Conservation (phyloP, 1,140 invertebrate species). For the Drosophila busckii region DNA sequence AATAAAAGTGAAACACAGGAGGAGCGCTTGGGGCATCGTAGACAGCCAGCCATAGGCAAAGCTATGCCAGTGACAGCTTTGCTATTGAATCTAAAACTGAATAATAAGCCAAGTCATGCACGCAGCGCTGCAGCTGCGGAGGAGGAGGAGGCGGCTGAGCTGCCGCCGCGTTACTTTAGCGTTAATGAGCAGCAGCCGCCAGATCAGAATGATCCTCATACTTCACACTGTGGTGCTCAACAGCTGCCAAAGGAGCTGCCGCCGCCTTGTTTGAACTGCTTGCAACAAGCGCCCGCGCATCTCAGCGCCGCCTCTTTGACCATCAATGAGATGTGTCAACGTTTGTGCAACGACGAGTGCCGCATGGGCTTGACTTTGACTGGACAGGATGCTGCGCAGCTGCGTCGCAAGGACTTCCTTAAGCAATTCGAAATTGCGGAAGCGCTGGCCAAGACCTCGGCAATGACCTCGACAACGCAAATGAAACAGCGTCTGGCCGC, state of each 20-base stretch:
- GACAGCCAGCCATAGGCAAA: slow-evolving; percentile 69
- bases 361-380: slow-evolving; percentile 50
- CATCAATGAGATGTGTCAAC: slow-evolving; percentile 69
- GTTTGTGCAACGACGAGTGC: slow-evolving; percentile 59
- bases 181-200: slow-evolving; percentile 41
- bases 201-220: slow-evolving; percentile 24
- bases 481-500: slow-evolving; percentile 80
- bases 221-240: slow-evolving; percentile 11
- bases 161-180: slow-evolving; percentile 53
- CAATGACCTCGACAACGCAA: slow-evolving; percentile 81
- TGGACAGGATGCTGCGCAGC: slow-evolving; percentile 26
- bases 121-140: slow-evolving; percentile 7
- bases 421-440: slow-evolving; percentile 81
- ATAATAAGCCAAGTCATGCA: slow-evolving; percentile 11
- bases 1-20: slow-evolving; percentile 25
- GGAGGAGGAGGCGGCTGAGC: slow-evolving; percentile 39
- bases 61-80: slow-evolving; percentile 73
- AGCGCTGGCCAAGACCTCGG: slow-evolving; percentile 81
- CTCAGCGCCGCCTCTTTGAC: slow-evolving; percentile 18
- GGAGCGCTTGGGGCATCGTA: slow-evolving; percentile 59
- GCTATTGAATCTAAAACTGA: slow-evolving; percentile 48
- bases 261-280: slow-evolving; percentile 59
- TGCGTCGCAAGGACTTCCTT: slow-evolving; percentile 78
- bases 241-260: slow-evolving; percentile 12
- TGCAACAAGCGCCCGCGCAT: slow-evolving; percentile 20